Percentiles rank a stretch among this genome's conserved stretches.
Conservation (phyloP, 2,797 vertebrate species). For the Salmo trutta region DNA sequence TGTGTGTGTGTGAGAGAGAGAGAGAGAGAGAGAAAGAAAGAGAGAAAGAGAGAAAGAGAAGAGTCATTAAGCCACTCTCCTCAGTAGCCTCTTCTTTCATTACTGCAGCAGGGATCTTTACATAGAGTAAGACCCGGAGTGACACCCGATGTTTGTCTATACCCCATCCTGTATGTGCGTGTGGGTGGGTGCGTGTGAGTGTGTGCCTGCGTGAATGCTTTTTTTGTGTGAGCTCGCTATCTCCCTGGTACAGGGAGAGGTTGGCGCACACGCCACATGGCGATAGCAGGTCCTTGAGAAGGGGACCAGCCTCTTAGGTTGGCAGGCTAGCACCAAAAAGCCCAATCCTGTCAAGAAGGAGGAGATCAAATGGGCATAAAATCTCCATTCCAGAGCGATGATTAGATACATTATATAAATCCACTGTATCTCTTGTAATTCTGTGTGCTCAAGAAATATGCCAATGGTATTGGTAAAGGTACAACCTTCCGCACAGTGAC, state of each 20-base stretch:
- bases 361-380: slow-evolving; percentile 90
- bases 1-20: background rate
- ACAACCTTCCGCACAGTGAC: slow-evolving; percentile 42
- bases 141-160: slow-evolving; percentile 44
- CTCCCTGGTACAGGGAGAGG: slow-evolving; percentile 92
- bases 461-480: slow-evolving; percentile 77
- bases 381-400: slow-evolving; percentile 80
- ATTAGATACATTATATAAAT: slow-evolving; percentile 81
- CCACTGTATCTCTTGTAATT: slow-evolving; percentile 74
- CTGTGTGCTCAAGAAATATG: slow-evolving; percentile 77
- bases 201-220: slow-evolving; percentile 22
- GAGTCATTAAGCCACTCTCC: slow-evolving; percentile 60
- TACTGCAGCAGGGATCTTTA: slow-evolving; percentile 70
- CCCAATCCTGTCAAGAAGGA: slow-evolving; percentile 94
- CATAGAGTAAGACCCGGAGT: slow-evolving; percentile 67
- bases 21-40: background rate
- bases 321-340: slow-evolving; percentile 91
- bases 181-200: slow-evolving; percentile 20
- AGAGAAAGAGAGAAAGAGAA: slow-evolving; percentile 24
- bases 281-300: slow-evolving; percentile 99
- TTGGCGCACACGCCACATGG: slow-evolving; percentile 89
- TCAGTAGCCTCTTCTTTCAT: slow-evolving; percentile 27
- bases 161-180: slow-evolving; percentile 37
- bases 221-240: slow-evolving; percentile 77
- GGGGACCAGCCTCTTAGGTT: slow-evolving; percentile 91